Evolutionary conservation across 1,140 invertebrate species (phyloP), one percentile per base, ranked within the genome.

Genomic region (Procambarus virginalis): DNA sequence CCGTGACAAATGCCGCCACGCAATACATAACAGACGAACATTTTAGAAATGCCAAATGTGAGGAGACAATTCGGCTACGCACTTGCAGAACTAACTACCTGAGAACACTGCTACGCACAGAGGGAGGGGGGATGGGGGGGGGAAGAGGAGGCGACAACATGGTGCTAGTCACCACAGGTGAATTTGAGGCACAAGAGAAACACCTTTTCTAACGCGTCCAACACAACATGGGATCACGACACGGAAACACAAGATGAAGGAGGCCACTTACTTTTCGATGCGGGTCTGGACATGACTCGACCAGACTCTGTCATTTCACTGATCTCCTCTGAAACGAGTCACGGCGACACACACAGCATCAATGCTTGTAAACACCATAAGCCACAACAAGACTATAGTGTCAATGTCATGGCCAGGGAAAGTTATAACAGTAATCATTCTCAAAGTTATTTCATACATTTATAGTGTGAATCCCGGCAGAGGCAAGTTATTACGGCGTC

Each of bases 251-350:
- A 22, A 49, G 8, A 2, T 73, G n/a, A 20, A n/a, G 45, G 22
- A n/a, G 17, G 17, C 4, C 4, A 55, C 91, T 92, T 88, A 92
- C 91, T 92, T 80, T 88, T 87, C 34, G 91, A 80, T n/a, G 89
- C 68, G 9, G 89, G 70, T 48, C 91, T 22, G 49, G 86, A 84
- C 3, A 88, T 77, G 49, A 90, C 77, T 49, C 89, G 84, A 20
- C 91, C 89, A 14, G 91, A 92, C 60, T 92, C 89, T 2, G 91
- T 92, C 76, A 76, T 87, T 84, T 91, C 91, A 83, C 91, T 92
- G 68, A 91, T 91, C 76, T 92, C 91, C 75, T 92, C 89, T 92
- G 88, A 76, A 88, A 88, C 12, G 46, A 60, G 84, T n/a, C 49
- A 76, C 14, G 46, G 46, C 48, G 12, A 79, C 77, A 51, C 20